Evolutionary conservation across 2,113 vertebrate species (phyloP).

Genomic region (Nycticryphes semicollaris): DNA sequence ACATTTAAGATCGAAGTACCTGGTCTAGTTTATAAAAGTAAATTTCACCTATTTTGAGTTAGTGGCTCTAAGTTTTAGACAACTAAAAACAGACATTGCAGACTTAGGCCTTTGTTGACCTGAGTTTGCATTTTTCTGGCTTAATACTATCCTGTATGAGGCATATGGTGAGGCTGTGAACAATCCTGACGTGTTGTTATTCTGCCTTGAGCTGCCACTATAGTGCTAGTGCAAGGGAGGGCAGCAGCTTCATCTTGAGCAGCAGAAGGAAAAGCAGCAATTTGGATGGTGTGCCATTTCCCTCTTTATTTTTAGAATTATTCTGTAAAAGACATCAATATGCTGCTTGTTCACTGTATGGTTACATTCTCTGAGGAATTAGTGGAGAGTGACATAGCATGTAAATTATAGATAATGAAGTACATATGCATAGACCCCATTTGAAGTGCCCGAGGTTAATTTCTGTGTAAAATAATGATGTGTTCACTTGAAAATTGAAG

Average conservation of each 20-base stretch:
- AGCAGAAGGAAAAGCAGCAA: not conserved
- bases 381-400: not conserved
- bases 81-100: not conserved
- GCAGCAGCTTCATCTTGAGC: not conserved
- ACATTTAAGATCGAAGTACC: not conserved
- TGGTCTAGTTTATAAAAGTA: not conserved
- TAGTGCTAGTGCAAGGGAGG: not conserved
- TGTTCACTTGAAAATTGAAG: not conserved
- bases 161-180: not conserved
- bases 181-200: not conserved
- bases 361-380: constrained; percentile 20
- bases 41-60: not conserved
- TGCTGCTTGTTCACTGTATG: not conserved
- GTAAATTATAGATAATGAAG: constrained; percentile 34
- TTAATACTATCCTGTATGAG: not conserved
- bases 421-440: not conserved
- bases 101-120: not conserved
- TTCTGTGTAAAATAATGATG: not conserved
- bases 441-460: constrained; percentile 13
- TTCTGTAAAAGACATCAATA: constrained; percentile 10
- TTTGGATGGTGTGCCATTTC: not conserved
- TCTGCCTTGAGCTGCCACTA: constrained; percentile 45
- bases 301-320: not conserved
- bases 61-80: not conserved
- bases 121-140: not conserved